A percentile compares a stretch with the other conserved stretches of the same genome.
Conservation (phyloP, 2,113 vertebrate genomes). For the Xiphophorus maculatus region DNA sequence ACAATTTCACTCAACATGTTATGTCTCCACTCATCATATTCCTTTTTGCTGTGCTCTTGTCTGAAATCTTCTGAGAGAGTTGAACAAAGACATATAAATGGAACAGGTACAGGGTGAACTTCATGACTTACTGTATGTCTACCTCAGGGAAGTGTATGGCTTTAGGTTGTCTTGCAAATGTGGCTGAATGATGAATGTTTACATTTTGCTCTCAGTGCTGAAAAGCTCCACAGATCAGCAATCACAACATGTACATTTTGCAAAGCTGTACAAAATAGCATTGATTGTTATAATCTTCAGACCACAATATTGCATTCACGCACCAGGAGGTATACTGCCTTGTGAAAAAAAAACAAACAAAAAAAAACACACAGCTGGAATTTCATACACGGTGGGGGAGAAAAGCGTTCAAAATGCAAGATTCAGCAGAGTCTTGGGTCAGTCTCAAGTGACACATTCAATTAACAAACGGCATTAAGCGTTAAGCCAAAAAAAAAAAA, state of each 20-base stretch:
- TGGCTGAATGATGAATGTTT: constrained; percentile 70
- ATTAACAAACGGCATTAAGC: constrained; percentile 77
- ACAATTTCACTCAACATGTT: constrained; percentile 61
- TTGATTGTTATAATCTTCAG: constrained; percentile 80
- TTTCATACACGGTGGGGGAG: constrained; percentile 65
- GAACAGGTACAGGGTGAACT: constrained; percentile 22
- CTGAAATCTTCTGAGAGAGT: constrained; percentile 53
- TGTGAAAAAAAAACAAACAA: constrained; percentile 59
- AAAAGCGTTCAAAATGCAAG: constrained; percentile 68
- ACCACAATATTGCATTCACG: constrained; percentile 77
- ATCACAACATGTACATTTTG: constrained; percentile 79
- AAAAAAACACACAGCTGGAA: constrained; percentile 65
- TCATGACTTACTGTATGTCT: constrained; percentile 61
- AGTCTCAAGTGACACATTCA: constrained; percentile 73
- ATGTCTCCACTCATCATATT: constrained; percentile 40
- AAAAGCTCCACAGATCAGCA: constrained; percentile 80
- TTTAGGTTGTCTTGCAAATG: constrained; percentile 76
- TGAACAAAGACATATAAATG: constrained; percentile 62
- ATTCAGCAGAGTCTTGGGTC: constrained; percentile 65
- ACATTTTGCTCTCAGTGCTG: constrained; percentile 74
- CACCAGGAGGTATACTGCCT: constrained; percentile 70
- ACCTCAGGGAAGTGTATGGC: constrained; percentile 81
- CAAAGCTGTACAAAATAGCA: constrained; percentile 81
- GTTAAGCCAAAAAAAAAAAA: constrained; percentile 63
- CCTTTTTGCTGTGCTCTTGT: constrained; percentile 69